Base-by-base conservation (phyloP, 2,797 vertebrate genomes). In the Epinephelus awoara region DNA sequence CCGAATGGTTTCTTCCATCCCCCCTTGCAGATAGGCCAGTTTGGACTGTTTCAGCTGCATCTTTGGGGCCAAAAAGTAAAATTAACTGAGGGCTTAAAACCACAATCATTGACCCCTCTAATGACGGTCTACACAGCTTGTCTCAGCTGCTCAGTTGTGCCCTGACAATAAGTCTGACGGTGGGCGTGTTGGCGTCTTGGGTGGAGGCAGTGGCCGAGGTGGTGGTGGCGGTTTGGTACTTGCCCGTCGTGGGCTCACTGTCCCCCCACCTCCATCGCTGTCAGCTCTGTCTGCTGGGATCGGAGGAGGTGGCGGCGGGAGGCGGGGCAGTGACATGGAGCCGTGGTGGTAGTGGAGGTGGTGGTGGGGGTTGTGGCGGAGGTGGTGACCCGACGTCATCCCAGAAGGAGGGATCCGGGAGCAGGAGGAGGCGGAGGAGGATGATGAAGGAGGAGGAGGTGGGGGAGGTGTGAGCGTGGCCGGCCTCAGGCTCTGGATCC, bases 401-500 rank as follows among this genome's bases (percentile, higher is more conserved):
- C 25, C 3, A 0, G 76, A 67, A 12, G 75, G 86, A 11, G 55
- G 89, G 50, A 83, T 67, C 70, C 72, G 86, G 64, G 85, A 91
- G 89, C 56, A 93, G 81, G 79, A 92, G 47, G 83, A 94, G 68
- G 92, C 29, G 29, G 93, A 84, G 87, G 89, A 84, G 52, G 89
- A 82, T 0, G 88, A 79, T 38, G 87, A 86, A 10, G 85, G 77
- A 0, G 91, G 86, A 0, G 89, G 85, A 4, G 90, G 73, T 1
- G 92, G 76, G 1, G 92, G 82, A 62, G 93, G 88, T 2, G 92
- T 83, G 70, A 88, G 85, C 0, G 81, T n/a, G 5, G 77, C 70
- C 2, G 93, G 90, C 73, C 88, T 93, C 80, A 97, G 93, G 67
- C 95, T 96, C 94, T 97, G 97, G 89, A 97, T 97, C 61, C 97